phyloP scores from a whole-genome alignment of 2,113 vertebrate species.

The Crotalus helleri region DNA sequence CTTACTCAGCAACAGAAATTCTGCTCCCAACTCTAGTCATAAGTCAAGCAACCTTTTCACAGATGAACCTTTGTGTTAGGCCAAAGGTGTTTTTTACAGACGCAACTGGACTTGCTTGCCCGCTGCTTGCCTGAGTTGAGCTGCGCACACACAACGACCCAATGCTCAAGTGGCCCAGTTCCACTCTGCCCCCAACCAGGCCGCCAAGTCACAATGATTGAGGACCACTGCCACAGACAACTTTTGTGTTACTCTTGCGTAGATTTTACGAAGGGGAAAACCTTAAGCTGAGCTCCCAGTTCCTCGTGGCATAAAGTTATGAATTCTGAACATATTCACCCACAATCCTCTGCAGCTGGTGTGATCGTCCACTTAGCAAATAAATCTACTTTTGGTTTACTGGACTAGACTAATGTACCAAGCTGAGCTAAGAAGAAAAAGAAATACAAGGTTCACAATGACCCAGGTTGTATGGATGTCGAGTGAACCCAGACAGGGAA shows the following conservation, averaged over 20 bases:
- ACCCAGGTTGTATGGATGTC: neutral
- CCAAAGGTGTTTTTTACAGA: too few relatives aligned
- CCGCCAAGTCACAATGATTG: too few relatives aligned
- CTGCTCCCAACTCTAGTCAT: neutral
- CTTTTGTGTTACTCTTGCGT: neutral
- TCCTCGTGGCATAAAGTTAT: neutral
- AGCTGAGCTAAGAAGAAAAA: neutral
- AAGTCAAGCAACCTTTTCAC: neutral
- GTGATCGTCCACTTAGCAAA: neutral
- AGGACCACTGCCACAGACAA: neutral
- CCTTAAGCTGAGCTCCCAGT: neutral
- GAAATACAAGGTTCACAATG: neutral
- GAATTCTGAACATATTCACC: neutral
- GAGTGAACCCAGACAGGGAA: neutral
- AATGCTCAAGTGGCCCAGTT: too few relatives aligned
- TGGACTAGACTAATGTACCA: neutral
- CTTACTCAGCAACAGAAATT: neutral
- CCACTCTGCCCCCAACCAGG: too few relatives aligned
- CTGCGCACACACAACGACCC: too few relatives aligned
- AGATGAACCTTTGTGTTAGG: neutral
- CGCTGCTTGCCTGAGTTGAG: too few relatives aligned
- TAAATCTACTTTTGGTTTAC: neutral
- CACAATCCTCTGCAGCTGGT: neutral
- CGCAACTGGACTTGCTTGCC: too few relatives aligned
- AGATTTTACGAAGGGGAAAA: neutral